Evolutionary conservation across 2,113 vertebrate genomes (phyloP), one percentile per base, ranked within the genome.

Genomic region (Rhinoderma darwinii): DNA sequence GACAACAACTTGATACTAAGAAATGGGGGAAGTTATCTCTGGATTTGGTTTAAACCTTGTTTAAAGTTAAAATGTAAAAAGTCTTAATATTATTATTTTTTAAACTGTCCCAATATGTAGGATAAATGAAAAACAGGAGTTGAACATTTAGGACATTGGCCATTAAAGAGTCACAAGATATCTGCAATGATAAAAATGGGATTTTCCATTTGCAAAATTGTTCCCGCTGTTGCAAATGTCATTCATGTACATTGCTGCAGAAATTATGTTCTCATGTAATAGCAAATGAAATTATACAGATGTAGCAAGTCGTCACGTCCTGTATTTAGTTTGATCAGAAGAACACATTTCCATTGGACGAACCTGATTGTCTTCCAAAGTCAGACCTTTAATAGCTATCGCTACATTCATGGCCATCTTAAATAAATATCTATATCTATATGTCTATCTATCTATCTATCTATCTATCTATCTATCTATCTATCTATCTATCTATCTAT

Each of bases 21-120:
- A 76, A 75, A n/a, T 75, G 83, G 43, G 37, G 22, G 37, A 43
- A 4, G 22, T 9, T 63, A 41, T 81, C 78, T 84, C 63, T 73
- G 82, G 35, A 84, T 25, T 39, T 6, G 32, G 82, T 84, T 84
- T 51, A 84, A 56, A 27, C 18, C 1, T 72, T 72, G 68, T 70
- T 37, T 70, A 17, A 18, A 20, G 35, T 41, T 11, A 41, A 27
- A 15, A 63, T 63, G 59, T 12, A 30, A 63, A 72, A 39, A 72
- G 22, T 72, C 6, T 63, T 14, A 63, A 63, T 63, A 56, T 20
- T 8, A 47, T 14, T 27, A 11, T 63, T 22, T 72, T 25, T 25
- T 39, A 25, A 22, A 11, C 25, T 41, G 12, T 66, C 18, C 27
- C 35, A 25, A 25, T 32, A n/a, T 68, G 30, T 68, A 35, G 32